phyloP scores from a whole-genome alignment of 2,113 vertebrate genomes.

The Hoplias malabaricus region DNA sequence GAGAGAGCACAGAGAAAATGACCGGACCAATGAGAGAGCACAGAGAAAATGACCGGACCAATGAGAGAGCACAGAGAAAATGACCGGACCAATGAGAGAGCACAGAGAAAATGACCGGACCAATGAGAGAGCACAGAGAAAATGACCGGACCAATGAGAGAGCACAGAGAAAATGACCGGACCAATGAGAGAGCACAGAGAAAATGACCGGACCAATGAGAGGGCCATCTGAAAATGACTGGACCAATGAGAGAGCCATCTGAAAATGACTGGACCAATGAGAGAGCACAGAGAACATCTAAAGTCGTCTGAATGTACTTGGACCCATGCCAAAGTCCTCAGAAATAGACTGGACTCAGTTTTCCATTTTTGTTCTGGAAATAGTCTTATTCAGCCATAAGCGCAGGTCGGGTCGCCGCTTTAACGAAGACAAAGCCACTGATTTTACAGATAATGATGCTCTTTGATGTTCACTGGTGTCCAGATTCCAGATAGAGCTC shows the following conservation, averaged over 20 bases:
- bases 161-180: background rate
- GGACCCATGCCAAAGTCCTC: no score
- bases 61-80: no score
- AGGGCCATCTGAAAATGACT: background rate
- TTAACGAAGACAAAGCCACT: background rate
- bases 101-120: background rate
- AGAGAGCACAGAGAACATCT: background rate
- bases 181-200: background rate
- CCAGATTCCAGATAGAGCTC: background rate
- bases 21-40: no score
- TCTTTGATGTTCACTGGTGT: conserved; percentile 10
- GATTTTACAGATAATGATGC: conserved; percentile 3
- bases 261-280: background rate
- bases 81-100: background rate
- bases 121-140: background rate
- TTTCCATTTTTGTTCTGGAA: no score
- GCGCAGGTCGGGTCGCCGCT: background rate
- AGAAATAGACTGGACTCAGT: no score
- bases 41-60: no score
- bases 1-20: no score
- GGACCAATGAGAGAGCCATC: background rate
- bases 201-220: background rate
- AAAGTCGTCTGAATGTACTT: no score
- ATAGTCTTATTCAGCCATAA: background rate
- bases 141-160: no score